These are phyloP conservation scores for Hypomecis atomaria DNA, from an alignment of 2,888 invertebrate genomes.

Conservation along the genomic window DNA sequence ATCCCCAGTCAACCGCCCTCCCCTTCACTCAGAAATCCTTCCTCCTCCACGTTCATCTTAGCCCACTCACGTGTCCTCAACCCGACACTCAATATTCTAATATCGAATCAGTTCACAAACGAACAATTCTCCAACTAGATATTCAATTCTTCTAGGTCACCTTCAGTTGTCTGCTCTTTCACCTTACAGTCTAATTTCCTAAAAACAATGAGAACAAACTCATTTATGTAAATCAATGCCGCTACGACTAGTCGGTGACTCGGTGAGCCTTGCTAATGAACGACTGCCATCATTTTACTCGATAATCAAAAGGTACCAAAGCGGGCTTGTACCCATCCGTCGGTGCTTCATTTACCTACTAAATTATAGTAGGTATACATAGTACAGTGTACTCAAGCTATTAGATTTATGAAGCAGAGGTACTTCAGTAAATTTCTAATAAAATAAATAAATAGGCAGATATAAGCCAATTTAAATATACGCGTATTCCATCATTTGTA, in stretches of 20 bases:
- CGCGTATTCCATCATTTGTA: background rate
- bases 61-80: constrained; percentile 8
- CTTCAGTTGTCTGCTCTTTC: constrained; percentile 6
- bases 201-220: constrained; percentile 20
- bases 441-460: too few species aligned
- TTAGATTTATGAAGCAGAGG: background rate
- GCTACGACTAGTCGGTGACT: background rate
- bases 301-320: background rate
- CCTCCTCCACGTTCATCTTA: constrained; percentile 54
- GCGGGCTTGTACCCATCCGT: background rate
- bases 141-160: constrained; percentile 4
- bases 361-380: background rate
- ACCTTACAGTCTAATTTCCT: constrained; percentile 15
- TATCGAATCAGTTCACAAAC: background rate
- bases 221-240: constrained; percentile 24
- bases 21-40: constrained; percentile 48
- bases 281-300: constrained; percentile 18
- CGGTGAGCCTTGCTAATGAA: constrained; percentile 24
- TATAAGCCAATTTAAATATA: background rate
- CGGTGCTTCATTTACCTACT: background rate
- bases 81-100: constrained; percentile 2
- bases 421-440: background rate
- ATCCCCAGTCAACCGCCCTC: constrained; percentile 68
- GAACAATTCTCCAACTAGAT: background rate
- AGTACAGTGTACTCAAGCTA: background rate